phyloP scores from a whole-genome alignment of 2,797 vertebrate genomes.

The Manis pentadactyla region DNA sequence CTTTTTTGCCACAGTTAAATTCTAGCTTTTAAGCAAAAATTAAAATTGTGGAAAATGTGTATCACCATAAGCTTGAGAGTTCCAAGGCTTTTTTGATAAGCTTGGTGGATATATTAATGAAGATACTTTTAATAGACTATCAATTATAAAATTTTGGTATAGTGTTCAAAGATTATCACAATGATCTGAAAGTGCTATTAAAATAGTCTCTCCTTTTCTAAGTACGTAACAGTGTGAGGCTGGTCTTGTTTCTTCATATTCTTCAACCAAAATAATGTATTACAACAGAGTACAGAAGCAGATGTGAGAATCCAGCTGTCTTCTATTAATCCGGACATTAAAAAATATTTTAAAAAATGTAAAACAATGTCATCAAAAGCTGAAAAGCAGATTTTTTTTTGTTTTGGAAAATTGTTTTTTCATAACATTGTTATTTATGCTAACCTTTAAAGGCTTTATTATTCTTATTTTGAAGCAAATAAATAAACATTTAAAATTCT shows the following conservation, averaged over 20 bases:
- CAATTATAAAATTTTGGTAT: slow-evolving; percentile 43
- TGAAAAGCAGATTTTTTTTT: not conserved
- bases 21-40: slow-evolving; percentile 14
- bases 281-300: slow-evolving; percentile 32
- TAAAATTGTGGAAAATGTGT: slow-evolving; percentile 5
- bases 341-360: slow-evolving; percentile 8
- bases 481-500: slow-evolving; percentile 4
- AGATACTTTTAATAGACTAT: slow-evolving; percentile 37
- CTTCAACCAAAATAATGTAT: slow-evolving; percentile 40
- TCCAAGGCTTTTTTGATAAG: slow-evolving; percentile 24
- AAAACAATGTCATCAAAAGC: not conserved
- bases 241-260: slow-evolving; percentile 42
- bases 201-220: slow-evolving; percentile 44
- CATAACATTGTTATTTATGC: slow-evolving; percentile 27
- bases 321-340: not conserved
- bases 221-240: not conserved
- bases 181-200: slow-evolving; percentile 37
- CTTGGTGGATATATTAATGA: not conserved
- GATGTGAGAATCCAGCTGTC: slow-evolving; percentile 2
- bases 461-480: slow-evolving; percentile 52
- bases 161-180: slow-evolving; percentile 24
- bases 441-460: not conserved
- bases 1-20: not conserved
- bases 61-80: not conserved
- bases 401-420: slow-evolving; percentile 29